A percentile compares a stretch with the other conserved stretches of the same genome.
Conservation (phyloP, 2,888 invertebrate species). For the Uropetala carovei region DNA sequence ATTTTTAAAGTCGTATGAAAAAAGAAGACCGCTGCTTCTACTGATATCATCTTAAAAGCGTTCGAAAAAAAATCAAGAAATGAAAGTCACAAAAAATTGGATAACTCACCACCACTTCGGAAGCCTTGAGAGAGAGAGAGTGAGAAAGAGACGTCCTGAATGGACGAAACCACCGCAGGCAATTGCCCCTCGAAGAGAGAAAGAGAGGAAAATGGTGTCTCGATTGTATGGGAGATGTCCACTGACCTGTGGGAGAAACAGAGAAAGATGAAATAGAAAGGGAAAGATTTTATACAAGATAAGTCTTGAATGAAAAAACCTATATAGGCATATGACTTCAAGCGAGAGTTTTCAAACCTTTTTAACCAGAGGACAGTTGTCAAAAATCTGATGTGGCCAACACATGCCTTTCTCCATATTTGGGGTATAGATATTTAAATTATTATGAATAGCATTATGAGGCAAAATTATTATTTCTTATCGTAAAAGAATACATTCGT, state of each 20-base stretch:
- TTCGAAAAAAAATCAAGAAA: not conserved
- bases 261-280: not conserved
- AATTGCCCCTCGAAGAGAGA: not conserved
- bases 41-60: constrained; percentile 13
- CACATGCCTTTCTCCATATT: no score
- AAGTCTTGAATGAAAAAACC: not conserved
- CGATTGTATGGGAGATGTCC: no score
- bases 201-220: not conserved
- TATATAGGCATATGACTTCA: not conserved
- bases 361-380: no score
- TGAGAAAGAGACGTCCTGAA: not conserved
- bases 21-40: not conserved
- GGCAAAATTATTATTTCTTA: no score
- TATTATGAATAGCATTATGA: no score
- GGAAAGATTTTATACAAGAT: not conserved
- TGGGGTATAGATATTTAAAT: no score
- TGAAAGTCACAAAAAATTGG: constrained; percentile 28
- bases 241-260: not conserved
- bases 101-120: not conserved
- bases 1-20: not conserved
- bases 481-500: no score
- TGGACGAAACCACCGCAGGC: not conserved
- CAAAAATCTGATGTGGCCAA: no score
- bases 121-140: not conserved
- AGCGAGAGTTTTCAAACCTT: not conserved